Conservation (phyloP, 2,797 vertebrate species). For the Sebastes oblongus region DNA sequence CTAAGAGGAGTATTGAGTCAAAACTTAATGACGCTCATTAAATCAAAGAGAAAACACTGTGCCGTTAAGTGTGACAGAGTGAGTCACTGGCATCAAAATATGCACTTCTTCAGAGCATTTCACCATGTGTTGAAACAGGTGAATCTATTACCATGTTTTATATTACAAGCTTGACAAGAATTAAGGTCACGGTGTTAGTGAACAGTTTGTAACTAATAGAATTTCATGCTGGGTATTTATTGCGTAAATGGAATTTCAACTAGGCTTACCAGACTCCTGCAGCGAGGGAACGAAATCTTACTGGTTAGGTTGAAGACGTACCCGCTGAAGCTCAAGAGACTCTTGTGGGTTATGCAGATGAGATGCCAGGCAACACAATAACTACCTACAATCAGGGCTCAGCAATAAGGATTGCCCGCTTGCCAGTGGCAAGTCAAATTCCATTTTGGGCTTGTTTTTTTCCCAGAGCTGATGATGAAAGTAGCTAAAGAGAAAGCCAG, state of each 20-base stretch:
- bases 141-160: constrained; percentile 36
- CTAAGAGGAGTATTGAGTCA: constrained; percentile 19
- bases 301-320: background rate
- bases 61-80: constrained; percentile 35
- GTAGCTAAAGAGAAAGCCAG: background rate
- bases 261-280: constrained; percentile 16
- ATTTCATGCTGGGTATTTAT: constrained; percentile 34
- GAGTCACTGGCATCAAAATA: constrained; percentile 52
- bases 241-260: constrained; percentile 34
- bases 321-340: constrained; percentile 5
- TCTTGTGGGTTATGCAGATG: constrained; percentile 13
- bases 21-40: constrained; percentile 50
- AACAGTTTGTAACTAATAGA: constrained; percentile 47
- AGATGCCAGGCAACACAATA: background rate
- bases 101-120: constrained; percentile 25
- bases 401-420: background rate
- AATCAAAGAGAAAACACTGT: constrained; percentile 46
- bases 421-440: no score
- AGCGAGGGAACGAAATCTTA: background rate
- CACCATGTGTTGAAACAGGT: constrained; percentile 20
- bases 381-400: background rate
- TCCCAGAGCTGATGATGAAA: background rate
- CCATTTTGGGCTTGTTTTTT: background rate
- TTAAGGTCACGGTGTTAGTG: constrained; percentile 39
- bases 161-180: constrained; percentile 23